Evolutionary conservation across 2,797 vertebrate species (phyloP).

Genomic region (Myoxocephalus aenaeus): DNA sequence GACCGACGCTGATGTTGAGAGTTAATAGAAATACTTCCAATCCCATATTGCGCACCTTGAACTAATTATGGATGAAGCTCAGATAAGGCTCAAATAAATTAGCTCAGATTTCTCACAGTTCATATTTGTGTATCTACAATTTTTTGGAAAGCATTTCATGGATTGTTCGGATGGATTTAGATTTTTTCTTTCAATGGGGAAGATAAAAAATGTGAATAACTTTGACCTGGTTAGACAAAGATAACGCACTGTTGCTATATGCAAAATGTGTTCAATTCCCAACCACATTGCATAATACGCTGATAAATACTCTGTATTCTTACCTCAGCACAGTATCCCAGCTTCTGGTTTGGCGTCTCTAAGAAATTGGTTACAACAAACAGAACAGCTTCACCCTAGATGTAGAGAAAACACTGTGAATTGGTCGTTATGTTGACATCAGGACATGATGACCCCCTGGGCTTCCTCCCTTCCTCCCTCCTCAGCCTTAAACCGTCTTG

Average conservation of each 20-base stretch:
- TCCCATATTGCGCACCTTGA: no score
- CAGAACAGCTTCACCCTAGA: conserved; percentile 89
- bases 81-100: background rate
- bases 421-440: conserved; percentile 1
- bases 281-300: background rate
- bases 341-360: conserved; percentile 90
- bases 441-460: background rate
- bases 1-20: no score
- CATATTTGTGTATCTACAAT: background rate
- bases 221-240: background rate
- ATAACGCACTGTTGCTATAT: background rate
- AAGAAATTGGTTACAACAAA: conserved; percentile 92
- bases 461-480: background rate
- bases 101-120: background rate
- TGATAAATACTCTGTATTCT: conserved; percentile 34
- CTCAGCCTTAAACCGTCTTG: background rate
- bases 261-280: background rate
- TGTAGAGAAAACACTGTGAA: conserved; percentile 20
- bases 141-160: background rate
- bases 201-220: background rate
- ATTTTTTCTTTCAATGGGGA: background rate
- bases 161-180: background rate
- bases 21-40: no score
- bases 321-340: conserved; percentile 91
- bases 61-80: no score